phyloP scores from a whole-genome alignment of 2,797 vertebrate genomes.

The Acanthis flammea region DNA sequence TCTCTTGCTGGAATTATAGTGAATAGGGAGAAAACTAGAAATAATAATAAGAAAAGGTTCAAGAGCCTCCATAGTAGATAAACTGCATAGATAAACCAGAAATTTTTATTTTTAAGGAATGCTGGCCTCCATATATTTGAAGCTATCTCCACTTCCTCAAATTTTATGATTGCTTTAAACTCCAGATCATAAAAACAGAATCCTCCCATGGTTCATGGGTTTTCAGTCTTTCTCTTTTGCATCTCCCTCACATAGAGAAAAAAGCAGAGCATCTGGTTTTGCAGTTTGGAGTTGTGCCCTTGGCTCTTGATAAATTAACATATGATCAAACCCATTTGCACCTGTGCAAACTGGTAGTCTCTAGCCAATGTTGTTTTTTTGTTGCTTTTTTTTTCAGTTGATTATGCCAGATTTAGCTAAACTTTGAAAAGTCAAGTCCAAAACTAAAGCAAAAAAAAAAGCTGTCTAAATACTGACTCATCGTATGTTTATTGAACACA shows the following conservation, averaged over 20 bases:
- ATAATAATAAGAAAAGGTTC: neutral
- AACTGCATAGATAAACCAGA: neutral
- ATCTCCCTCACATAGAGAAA: neutral
- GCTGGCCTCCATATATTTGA: neutral
- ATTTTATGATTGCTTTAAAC: slow-evolving; percentile 15
- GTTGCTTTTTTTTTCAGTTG: neutral
- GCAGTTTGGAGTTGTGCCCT: slow-evolving; percentile 57
- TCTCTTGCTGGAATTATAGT: neutral
- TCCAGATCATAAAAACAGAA: neutral
- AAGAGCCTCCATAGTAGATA: neutral
- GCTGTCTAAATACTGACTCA: neutral
- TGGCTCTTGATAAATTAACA: slow-evolving; percentile 54
- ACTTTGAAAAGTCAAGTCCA: neutral
- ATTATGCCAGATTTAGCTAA: neutral
- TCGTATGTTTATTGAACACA: neutral
- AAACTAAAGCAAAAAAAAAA: neutral
- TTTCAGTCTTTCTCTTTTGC: neutral
- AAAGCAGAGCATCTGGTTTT: slow-evolving; percentile 53
- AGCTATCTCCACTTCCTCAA: neutral
- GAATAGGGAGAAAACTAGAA: neutral
- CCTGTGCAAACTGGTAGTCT: slow-evolving; percentile 46
- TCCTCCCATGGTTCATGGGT: neutral
- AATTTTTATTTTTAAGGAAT: neutral
- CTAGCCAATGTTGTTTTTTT: neutral
- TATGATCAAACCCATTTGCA: slow-evolving; percentile 54